A percentile compares a stretch with the other conserved stretches of the same genome.
phyloP scores from a whole-genome alignment of 2,113 vertebrate genomes.

The Cryptoleucopteryx plumbea region DNA sequence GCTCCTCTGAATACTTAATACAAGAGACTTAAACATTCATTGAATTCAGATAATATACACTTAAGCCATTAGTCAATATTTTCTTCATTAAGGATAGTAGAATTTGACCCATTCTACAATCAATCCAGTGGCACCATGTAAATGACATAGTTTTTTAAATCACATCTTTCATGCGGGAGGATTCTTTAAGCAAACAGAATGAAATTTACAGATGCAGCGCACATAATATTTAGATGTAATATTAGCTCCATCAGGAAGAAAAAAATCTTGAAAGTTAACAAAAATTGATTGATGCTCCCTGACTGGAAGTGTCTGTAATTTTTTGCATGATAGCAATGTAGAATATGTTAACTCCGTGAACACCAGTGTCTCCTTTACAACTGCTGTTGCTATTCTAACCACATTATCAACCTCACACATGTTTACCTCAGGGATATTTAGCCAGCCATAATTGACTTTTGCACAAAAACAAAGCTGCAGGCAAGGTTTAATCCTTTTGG shows the following conservation, averaged over 20 bases:
- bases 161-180: neutral
- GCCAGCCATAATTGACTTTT: conserved; percentile 81
- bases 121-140: neutral
- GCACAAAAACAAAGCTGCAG: conserved; percentile 72
- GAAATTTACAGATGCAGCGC: conserved; percentile 4
- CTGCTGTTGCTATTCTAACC: conserved; percentile 58
- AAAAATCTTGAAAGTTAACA: conserved; percentile 38
- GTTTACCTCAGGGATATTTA: conserved; percentile 82
- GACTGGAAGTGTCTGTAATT: conserved; percentile 28
- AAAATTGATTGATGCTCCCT: conserved; percentile 44
- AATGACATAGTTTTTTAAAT: neutral
- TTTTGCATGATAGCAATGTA: conserved; percentile 14
- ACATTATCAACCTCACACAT: conserved; percentile 83
- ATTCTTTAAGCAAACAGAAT: neutral
- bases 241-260: conserved; percentile 21
- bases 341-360: conserved; percentile 43
- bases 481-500: conserved; percentile 74
- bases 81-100: conserved; percentile 18
- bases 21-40: neutral
- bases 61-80: conserved; percentile 38
- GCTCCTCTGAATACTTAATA: neutral
- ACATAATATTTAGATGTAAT: conserved; percentile 37
- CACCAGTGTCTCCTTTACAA: conserved; percentile 30
- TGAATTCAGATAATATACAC: conserved; percentile 41
- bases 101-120: conserved; percentile 21